These are phyloP conservation scores for Orthonevra nobilis DNA, from an alignment of 2,888 invertebrate genomes.

Conservation along the genomic window DNA sequence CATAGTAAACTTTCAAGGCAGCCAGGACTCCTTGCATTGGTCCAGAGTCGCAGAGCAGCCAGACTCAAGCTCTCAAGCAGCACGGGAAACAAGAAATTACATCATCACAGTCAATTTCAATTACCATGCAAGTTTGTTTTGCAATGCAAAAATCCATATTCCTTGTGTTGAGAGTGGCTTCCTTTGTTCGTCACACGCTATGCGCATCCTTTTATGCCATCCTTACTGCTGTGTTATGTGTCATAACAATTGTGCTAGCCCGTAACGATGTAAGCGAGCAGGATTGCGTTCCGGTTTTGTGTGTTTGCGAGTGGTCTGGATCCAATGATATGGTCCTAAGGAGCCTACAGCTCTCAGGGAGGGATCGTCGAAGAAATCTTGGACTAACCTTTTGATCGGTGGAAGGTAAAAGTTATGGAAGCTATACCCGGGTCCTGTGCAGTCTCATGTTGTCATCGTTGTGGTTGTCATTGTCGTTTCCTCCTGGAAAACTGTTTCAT, in stretches of 20 bases:
- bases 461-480: conserved; percentile 30
- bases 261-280: conserved; percentile 14
- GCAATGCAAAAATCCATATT: conserved; percentile 49
- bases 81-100: conserved; percentile 61
- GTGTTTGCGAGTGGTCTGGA: too few species aligned
- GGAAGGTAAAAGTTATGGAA: too few species aligned
- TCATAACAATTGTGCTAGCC: conserved; percentile 25
- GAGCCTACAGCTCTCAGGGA: too few species aligned
- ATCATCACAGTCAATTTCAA: conserved; percentile 70
- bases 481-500: conserved; percentile 33
- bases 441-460: too few species aligned
- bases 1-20: conserved; percentile 29
- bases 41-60: conserved; percentile 21
- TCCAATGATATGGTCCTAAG: too few species aligned
- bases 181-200: conserved; percentile 24
- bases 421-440: too few species aligned
- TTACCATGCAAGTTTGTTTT: conserved; percentile 64
- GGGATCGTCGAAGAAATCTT: too few species aligned
- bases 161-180: neutral
- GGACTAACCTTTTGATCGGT: too few species aligned
- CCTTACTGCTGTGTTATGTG: conserved; percentile 14
- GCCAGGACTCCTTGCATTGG: conserved; percentile 9
- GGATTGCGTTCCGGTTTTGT: too few species aligned
- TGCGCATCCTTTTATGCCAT: conserved; percentile 23
- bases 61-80: neutral